Percentiles rank a stretch among this genome's conserved stretches.
Evolutionary conservation across 2,888 invertebrate genomes (phyloP).

Genomic region (Eilema griseolum): DNA sequence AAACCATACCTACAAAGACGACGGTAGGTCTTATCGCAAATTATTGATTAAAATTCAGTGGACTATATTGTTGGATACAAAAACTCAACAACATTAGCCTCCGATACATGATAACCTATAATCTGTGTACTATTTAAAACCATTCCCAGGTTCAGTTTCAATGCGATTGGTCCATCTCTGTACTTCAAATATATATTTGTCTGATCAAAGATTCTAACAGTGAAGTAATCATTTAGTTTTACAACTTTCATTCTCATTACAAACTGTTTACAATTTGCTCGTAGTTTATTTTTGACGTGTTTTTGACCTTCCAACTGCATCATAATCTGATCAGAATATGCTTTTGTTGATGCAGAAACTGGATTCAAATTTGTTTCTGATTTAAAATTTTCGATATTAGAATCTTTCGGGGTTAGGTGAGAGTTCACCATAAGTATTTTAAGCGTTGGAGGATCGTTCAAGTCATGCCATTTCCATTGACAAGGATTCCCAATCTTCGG

Average conservation of each 20-base stretch:
- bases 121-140: conserved; percentile 72
- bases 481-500: conserved; percentile 57
- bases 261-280: conserved; percentile 63
- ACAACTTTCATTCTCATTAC: conserved; percentile 64
- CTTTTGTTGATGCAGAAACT: neutral
- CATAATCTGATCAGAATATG: conserved; percentile 7
- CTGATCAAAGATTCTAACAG: conserved; percentile 66
- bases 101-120: conserved; percentile 61
- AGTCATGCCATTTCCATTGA: conserved; percentile 70
- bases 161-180: conserved; percentile 49
- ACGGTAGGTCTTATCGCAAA: neutral
- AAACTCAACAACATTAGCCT: conserved; percentile 48
- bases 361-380: conserved; percentile 19
- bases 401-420: conserved; percentile 21
- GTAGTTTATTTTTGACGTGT: conserved; percentile 54
- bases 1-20: too few relatives aligned
- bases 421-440: conserved; percentile 56
- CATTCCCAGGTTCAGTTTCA: conserved; percentile 72
- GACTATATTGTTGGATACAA: neutral
- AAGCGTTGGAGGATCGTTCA: conserved; percentile 69
- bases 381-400: neutral
- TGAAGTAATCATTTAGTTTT: conserved; percentile 69
- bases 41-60: neutral
- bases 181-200: conserved; percentile 63
- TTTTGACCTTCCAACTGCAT: conserved; percentile 43